Conservation (phyloP, 2,888 invertebrate genomes). For the Leucoptera coffeella region DNA sequence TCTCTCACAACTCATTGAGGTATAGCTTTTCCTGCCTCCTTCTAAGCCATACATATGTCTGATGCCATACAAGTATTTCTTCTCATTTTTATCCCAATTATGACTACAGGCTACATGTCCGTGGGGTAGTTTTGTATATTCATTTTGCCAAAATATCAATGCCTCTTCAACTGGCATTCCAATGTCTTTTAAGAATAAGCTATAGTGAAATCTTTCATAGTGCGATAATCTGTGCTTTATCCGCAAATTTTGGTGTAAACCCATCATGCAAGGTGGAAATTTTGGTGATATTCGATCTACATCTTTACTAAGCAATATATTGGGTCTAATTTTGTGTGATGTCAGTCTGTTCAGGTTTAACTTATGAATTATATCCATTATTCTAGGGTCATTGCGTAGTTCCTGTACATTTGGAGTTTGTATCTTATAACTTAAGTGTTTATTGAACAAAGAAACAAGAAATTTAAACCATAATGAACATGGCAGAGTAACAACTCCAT, state of each 20-base stretch:
- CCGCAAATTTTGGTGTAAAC: conserved; percentile 47
- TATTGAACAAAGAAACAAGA: conserved; percentile 34
- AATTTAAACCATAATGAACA: conserved; percentile 52
- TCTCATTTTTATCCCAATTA: conserved; percentile 57
- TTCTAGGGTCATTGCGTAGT: conserved; percentile 25
- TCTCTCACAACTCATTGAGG: conserved; percentile 49
- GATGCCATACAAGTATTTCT: conserved; percentile 60
- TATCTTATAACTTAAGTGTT: conserved; percentile 26
- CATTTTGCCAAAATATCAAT: conserved; percentile 57
- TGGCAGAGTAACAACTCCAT: conserved; percentile 45
- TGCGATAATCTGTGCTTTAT: conserved; percentile 59
- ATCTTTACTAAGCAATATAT: conserved; percentile 18
- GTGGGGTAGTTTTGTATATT: conserved; percentile 50
- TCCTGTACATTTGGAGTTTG: conserved; percentile 14
- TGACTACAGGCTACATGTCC: conserved; percentile 51
- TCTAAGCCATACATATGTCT: conserved; percentile 68
- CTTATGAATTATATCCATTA: conserved; percentile 19
- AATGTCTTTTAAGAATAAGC: conserved; percentile 64
- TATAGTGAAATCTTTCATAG: conserved; percentile 57
- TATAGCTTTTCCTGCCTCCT: conserved; percentile 58
- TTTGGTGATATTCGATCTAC: conserved; percentile 26
- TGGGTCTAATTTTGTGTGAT: conserved; percentile 8
- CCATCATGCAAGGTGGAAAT: conserved; percentile 63
- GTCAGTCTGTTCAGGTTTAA: conserved; percentile 13
- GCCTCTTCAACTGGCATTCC: conserved; percentile 62